phyloP scores from a whole-genome alignment of 2,888 invertebrate species.

The Trimorus sp. region DNA sequence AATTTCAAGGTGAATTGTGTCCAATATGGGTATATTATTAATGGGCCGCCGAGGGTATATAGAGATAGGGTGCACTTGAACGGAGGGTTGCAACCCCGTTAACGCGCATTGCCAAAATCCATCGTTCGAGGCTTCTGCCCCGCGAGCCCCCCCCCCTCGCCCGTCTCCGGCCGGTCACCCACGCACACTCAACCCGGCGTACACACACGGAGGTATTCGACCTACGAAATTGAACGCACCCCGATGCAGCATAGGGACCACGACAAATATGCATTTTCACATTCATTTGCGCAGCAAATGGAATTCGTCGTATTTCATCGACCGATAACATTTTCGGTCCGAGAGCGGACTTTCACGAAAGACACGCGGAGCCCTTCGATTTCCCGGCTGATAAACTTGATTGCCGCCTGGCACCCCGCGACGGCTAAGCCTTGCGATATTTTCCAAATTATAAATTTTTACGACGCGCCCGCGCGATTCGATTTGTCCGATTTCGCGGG shows the following conservation, averaged over 20 bases:
- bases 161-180: constrained; percentile 24
- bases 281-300: constrained; percentile 61
- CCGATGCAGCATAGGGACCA: constrained; percentile 28
- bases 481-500: constrained; percentile 78
- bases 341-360: constrained; percentile 71
- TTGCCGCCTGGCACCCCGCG: constrained; percentile 69
- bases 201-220: constrained; percentile 51
- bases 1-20: constrained; percentile 82
- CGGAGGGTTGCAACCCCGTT: constrained; percentile 80
- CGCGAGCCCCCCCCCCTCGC: background rate
- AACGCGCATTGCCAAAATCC: constrained; percentile 80
- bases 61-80: constrained; percentile 75
- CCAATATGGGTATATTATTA: constrained; percentile 82
- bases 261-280: constrained; percentile 62
- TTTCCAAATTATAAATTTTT: constrained; percentile 82
- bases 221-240: constrained; percentile 62
- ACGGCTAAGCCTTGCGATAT: constrained; percentile 71
- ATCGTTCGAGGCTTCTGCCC: constrained; percentile 75
- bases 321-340: constrained; percentile 3
- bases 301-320: constrained; percentile 57
- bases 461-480: constrained; percentile 75
- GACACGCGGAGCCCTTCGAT: constrained; percentile 79
- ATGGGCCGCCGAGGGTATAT: constrained; percentile 76
- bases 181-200: constrained; percentile 44
- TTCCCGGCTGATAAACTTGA: constrained; percentile 81